Conservation (phyloP, 2,113 vertebrate genomes). For the Xiphorhynchus elegans region DNA sequence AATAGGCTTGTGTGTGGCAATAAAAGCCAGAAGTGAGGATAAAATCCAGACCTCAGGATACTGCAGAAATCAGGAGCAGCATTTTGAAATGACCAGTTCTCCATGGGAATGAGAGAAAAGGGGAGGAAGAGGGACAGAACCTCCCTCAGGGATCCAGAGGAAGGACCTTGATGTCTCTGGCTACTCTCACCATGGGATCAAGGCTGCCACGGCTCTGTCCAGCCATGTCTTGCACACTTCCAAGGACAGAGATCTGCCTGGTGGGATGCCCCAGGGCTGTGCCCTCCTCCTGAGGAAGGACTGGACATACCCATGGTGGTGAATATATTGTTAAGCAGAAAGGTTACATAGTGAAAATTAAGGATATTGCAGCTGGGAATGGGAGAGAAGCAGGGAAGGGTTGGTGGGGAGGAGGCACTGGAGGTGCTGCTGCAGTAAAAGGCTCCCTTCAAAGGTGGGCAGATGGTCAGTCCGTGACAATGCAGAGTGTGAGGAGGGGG, state of each 20-base stretch:
- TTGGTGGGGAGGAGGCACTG: neutral
- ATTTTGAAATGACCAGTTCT: neutral
- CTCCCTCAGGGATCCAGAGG: neutral
- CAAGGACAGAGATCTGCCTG: neutral
- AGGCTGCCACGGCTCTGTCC: neutral
- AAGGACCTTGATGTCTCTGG: neutral
- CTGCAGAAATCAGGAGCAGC: neutral
- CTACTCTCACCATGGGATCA: neutral
- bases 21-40: neutral
- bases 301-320: neutral
- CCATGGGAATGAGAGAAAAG: neutral
- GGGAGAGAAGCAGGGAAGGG: neutral
- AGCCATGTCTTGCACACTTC: neutral
- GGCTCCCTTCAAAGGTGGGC: neutral
- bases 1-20: neutral
- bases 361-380: neutral
- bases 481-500: neutral
- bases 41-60: neutral
- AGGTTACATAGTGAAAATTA: neutral
- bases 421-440: neutral
- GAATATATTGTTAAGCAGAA: neutral
- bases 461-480: neutral
- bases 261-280: neutral
- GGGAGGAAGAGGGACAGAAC: neutral
- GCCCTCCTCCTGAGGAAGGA: neutral